Base-by-base conservation (phyloP, 2,797 vertebrate genomes). In the Argya squamiceps region DNA sequence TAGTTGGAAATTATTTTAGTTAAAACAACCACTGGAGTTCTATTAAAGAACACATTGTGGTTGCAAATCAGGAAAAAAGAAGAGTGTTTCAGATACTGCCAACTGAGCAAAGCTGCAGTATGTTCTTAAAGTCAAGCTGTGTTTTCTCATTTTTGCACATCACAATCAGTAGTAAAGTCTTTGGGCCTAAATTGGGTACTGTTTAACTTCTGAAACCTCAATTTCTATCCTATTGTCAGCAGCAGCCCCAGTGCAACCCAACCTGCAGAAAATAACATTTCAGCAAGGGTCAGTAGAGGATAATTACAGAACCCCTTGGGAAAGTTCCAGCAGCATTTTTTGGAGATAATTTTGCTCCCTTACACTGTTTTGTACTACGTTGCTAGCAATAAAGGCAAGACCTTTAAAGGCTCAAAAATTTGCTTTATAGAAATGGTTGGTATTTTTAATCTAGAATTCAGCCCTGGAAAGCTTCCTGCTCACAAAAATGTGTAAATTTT, bases 51-150 rank as follows among this genome's bases (percentile, higher is more conserved):
- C 29, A 76, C 74, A 67, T 50, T 93, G 86, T 71, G 77, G 46
- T 56, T 81, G 60, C 64, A 86, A 71, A 92, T 85, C 8, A 78
- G 34, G 50, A 11, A 22, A 21, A 41, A 56, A 84, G 62, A 81
- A 62, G 7, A 55, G 39, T 13, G n/a, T 91, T 88, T 92, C 43
- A 4, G 32, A 49, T 91, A 47, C 89, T 90, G 79, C 68, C 91
- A 92, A 27, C 53, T 69, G 60, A 94, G 92, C 95, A 96, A 96
- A 87, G 85, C 86, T 92, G 74, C 67, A 90, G 59, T 93, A 78
- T 79, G 80, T 79, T 96, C 58, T 73, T 19, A n/a, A 88, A 91
- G 75, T 90, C 87, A 92, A 94, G 82, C 84, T 93, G 84, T 70
- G 77, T 73, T 84, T 89, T 89, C 92, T 93, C 87, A 58, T 86